These are phyloP conservation scores for Cinclus mexicanus DNA, from an alignment of 2,113 vertebrate genomes.

Conservation along the genomic window DNA sequence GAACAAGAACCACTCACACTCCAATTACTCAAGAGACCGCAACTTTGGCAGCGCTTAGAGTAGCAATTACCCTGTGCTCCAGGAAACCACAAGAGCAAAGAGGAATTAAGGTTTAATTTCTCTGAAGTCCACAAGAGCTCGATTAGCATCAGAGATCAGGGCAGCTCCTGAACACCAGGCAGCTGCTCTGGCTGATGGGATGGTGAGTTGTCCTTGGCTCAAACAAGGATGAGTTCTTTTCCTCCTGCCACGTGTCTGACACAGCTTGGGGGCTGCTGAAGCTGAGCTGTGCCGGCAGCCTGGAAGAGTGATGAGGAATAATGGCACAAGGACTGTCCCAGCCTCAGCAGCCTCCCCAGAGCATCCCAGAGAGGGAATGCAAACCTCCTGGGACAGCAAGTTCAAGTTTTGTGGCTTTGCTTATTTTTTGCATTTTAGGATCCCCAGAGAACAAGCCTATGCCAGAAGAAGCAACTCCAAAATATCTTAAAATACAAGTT, in stretches of 20 bases:
- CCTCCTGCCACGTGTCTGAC: neutral
- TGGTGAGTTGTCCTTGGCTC: neutral
- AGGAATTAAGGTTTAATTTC: constrained; percentile 31
- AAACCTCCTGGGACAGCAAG: neutral
- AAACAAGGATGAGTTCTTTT: neutral
- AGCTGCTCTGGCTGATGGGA: neutral
- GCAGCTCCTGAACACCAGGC: neutral
- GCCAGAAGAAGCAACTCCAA: neutral
- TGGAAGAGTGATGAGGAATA: neutral
- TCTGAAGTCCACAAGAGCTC: neutral
- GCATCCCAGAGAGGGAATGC: neutral
- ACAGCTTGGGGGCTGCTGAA: fast-evolving
- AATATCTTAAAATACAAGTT: neutral
- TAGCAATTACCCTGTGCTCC: constrained; percentile 18
- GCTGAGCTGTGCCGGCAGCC: neutral
- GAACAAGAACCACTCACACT: constrained; percentile 2
- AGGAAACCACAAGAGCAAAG: constrained; percentile 46
- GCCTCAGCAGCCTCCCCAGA: neutral
- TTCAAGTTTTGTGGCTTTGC: neutral
- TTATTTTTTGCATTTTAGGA: neutral
- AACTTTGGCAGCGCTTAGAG: constrained; percentile 6
- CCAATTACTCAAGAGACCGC: constrained; percentile 21
- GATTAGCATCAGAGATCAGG: neutral
- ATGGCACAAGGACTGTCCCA: fast-evolving
- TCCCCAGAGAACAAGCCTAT: neutral